These are phyloP conservation scores for Megalops cyprinoides DNA, from an alignment of 2,797 vertebrate genomes.

Conservation along the genomic window DNA sequence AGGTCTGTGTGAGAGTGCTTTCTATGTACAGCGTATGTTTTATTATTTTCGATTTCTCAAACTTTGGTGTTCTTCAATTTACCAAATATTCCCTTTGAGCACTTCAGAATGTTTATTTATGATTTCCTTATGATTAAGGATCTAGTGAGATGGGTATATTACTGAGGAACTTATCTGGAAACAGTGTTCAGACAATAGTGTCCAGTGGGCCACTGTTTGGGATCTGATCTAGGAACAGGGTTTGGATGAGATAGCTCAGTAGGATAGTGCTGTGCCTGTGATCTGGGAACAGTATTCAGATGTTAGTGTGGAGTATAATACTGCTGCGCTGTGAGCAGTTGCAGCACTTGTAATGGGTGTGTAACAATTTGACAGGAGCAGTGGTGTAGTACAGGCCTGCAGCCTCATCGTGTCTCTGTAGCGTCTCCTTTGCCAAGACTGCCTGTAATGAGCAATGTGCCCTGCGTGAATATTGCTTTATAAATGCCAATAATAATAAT, in stretches of 20 bases:
- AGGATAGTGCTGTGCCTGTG: constrained; percentile 31
- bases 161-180: neutral
- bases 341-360: neutral
- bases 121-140: neutral
- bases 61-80: constrained; percentile 65
- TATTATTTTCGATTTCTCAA: constrained; percentile 60
- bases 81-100: constrained; percentile 65
- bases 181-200: neutral
- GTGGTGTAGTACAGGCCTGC: constrained; percentile 48
- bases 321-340: constrained; percentile 15
- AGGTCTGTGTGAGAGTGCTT: constrained; percentile 71
- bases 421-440: constrained; percentile 38
- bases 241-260: constrained; percentile 33
- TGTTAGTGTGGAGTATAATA: neutral
- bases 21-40: constrained; percentile 65
- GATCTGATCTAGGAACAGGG: constrained; percentile 9
- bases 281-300: constrained; percentile 37
- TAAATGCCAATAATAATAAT: too few species aligned
- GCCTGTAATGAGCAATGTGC: neutral
- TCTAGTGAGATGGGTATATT: neutral
- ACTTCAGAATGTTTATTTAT: constrained; percentile 72
- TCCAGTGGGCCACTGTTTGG: neutral
- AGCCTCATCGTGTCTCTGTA: constrained; percentile 69
- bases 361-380: neutral
- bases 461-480: constrained; percentile 41